Conservation (phyloP, 1,140 invertebrate species). For the Theocolax elegans region DNA sequence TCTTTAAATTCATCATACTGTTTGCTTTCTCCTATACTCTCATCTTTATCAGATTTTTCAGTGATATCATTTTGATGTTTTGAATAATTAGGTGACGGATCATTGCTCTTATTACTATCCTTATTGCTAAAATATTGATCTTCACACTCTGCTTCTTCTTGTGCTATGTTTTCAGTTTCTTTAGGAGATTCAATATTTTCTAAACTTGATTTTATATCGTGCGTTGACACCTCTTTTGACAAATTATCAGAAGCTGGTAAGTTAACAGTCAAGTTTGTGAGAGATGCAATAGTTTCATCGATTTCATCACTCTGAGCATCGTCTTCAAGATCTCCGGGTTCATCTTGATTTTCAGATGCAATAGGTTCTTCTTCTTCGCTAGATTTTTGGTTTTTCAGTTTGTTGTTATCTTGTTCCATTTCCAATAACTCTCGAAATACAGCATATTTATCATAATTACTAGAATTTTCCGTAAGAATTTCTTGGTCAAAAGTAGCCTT, state of each 20-base stretch:
- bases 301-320: slow-evolving; percentile 47
- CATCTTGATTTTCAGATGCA: slow-evolving; percentile 54
- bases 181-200: slow-evolving; percentile 25
- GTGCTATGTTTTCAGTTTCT: background rate
- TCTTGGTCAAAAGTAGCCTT: slow-evolving; percentile 70
- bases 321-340: slow-evolving; percentile 47
- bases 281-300: slow-evolving; percentile 48
- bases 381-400: slow-evolving; percentile 60
- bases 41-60: slow-evolving; percentile 38
- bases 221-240: slow-evolving; percentile 29
- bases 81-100: slow-evolving; percentile 2
- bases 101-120: slow-evolving; percentile 13
- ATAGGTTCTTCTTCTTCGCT: slow-evolving; percentile 39
- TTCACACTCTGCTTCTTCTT: slow-evolving; percentile 38
- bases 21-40: slow-evolving; percentile 29
- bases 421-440: slow-evolving; percentile 85
- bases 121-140: slow-evolving; percentile 13
- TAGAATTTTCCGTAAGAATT: slow-evolving; percentile 48
- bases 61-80: slow-evolving; percentile 22
- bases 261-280: slow-evolving; percentile 56
- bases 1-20: slow-evolving; percentile 40
- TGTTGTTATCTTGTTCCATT: slow-evolving; percentile 71
- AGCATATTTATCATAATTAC: slow-evolving; percentile 80
- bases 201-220: slow-evolving; percentile 41
- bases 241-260: slow-evolving; percentile 51